phyloP scores from a whole-genome alignment of 2,888 invertebrate genomes.

The Entomobrya multifasciata region DNA sequence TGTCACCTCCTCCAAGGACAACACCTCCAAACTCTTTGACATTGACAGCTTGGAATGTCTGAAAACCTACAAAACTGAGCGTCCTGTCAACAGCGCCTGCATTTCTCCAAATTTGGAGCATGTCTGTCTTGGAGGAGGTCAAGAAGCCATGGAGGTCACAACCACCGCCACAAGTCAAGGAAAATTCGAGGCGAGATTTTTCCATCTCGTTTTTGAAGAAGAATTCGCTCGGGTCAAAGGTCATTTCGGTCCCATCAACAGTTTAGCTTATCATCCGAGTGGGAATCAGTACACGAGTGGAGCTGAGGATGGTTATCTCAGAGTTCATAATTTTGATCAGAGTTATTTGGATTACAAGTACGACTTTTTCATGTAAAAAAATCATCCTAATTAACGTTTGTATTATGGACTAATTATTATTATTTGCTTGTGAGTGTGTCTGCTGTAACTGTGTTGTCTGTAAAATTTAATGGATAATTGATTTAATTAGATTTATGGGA shows the following conservation, averaged over 20 bases:
- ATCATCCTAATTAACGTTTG: too few species aligned
- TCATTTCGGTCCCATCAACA: conserved; percentile 99
- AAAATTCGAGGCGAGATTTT: conserved; percentile 97
- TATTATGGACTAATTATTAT: too few species aligned
- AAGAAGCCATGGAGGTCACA: conserved; percentile 99
- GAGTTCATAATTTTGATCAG: conserved; percentile 97
- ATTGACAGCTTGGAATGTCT: conserved; percentile 91
- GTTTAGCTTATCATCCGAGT: conserved; percentile 98
- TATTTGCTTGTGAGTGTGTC: too few species aligned
- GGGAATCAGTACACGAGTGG: conserved; percentile 98
- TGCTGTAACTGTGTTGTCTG: too few species aligned
- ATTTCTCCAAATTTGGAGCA: conserved; percentile 97
- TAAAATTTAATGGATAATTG: too few species aligned
- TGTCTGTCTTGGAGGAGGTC: conserved; percentile 98
- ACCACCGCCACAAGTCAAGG: conserved; percentile 95
- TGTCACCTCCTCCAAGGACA: conserved; percentile 98
- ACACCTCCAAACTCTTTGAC: conserved; percentile 97
- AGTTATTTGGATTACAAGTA: conserved; percentile 98
- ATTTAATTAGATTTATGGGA: too few species aligned
- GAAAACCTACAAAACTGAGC: conserved; percentile 98
- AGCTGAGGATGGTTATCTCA: conserved; percentile 99
- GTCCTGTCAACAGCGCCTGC: conserved; percentile 98
- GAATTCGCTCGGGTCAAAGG: conserved; percentile 99
- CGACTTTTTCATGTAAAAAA: conserved; percentile 84
- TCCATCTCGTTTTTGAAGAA: conserved; percentile 97